Conservation (phyloP, 2,888 invertebrate genomes). For the Gerris lacustris region DNA sequence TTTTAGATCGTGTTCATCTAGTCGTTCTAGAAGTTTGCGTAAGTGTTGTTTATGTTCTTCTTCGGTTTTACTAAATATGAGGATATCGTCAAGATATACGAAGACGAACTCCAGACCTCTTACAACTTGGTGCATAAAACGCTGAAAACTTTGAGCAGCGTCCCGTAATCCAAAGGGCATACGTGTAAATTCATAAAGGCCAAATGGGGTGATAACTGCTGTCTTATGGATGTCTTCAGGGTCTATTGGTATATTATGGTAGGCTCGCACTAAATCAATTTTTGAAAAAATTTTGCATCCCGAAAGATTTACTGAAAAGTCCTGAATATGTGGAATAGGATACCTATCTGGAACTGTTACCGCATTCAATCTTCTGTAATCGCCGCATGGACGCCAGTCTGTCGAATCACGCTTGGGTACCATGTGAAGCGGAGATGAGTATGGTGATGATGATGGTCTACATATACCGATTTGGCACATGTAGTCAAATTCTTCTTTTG, state of each 20-base stretch:
- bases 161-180: constrained; percentile 27
- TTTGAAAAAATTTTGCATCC: constrained; percentile 27
- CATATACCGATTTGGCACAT: too few relatives aligned
- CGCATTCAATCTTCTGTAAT: constrained; percentile 31
- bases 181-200: constrained; percentile 23
- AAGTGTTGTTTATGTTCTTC: constrained; percentile 26
- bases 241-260: constrained; percentile 31
- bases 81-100: too few relatives aligned
- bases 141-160: constrained; percentile 30
- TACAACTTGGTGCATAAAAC: too few relatives aligned
- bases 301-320: constrained; percentile 27
- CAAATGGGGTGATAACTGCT: constrained; percentile 30
- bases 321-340: constrained; percentile 32
- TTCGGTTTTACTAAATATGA: too few relatives aligned
- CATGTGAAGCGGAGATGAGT: too few relatives aligned
- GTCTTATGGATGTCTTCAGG: constrained; percentile 30
- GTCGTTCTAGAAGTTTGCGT: constrained; percentile 20
- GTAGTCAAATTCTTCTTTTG: too few relatives aligned
- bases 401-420: too few relatives aligned
- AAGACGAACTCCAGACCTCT: too few relatives aligned
- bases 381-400: too few relatives aligned
- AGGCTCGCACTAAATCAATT: constrained; percentile 29
- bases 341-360: constrained; percentile 32
- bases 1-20: constrained; percentile 26
- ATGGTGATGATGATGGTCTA: too few relatives aligned